Evolutionary conservation across 2,797 vertebrate genomes (phyloP).

Genomic region (Balearica regulorum): DNA sequence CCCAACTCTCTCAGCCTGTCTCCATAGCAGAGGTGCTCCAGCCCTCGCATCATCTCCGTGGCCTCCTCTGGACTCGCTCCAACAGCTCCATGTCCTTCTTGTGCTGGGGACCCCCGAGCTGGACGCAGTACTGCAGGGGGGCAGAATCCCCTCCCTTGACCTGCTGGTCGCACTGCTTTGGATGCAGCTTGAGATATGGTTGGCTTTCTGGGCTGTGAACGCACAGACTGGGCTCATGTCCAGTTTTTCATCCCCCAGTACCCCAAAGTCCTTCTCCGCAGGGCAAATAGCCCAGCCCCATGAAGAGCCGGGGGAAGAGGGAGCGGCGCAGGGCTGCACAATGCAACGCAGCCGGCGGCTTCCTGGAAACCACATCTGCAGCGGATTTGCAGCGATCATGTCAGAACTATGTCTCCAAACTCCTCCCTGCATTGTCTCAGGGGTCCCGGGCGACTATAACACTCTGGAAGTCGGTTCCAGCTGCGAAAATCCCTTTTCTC

Average conservation of each 20-base stretch:
- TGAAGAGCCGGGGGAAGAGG: background rate
- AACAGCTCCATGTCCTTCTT: rapidly evolving
- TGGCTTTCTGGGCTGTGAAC: background rate
- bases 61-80: rapidly evolving
- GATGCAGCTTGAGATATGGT: rapidly evolving
- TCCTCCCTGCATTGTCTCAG: conserved; percentile 50
- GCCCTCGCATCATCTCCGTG: rapidly evolving
- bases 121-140: rapidly evolving
- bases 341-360: background rate
- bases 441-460: conserved; percentile 36
- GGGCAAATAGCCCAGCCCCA: background rate
- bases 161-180: rapidly evolving
- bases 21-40: background rate
- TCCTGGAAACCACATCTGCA: conserved; percentile 56
- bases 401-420: conserved; percentile 45
- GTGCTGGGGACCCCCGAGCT: background rate
- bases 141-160: background rate
- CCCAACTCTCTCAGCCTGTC: background rate
- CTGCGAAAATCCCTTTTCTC: conserved; percentile 5
- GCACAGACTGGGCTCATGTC: rapidly evolving
- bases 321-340: background rate
- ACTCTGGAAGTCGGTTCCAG: background rate
- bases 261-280: background rate
- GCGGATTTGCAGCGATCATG: conserved; percentile 33
- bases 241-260: background rate